These are phyloP conservation scores for Ophion costatus DNA, from an alignment of 2,888 invertebrate species.

Conservation along the genomic window DNA sequence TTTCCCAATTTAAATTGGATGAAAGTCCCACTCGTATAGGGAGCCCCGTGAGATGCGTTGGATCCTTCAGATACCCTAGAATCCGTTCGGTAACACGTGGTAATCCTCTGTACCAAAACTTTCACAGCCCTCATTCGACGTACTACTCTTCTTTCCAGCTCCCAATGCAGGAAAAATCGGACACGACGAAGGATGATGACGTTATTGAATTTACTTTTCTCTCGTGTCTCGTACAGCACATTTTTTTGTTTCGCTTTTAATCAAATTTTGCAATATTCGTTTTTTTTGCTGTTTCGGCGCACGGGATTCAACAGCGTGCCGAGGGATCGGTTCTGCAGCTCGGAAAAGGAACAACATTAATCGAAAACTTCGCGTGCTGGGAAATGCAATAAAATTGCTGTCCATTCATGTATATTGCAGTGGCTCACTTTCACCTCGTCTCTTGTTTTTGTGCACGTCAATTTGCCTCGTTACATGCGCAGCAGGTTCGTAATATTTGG, in stretches of 20 bases:
- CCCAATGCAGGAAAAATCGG: not conserved
- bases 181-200: constrained; percentile 4
- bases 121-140: not conserved
- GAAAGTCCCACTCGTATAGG: not conserved
- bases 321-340: not conserved
- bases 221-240: not conserved
- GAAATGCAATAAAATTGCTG: not conserved
- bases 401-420: constrained; percentile 10
- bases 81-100: no score
- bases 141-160: not conserved
- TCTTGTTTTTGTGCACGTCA: not conserved
- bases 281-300: not conserved
- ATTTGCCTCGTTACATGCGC: not conserved
- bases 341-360: not conserved
- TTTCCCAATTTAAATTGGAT: not conserved
- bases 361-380: not conserved
- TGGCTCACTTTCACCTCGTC: not conserved
- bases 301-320: not conserved
- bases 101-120: not conserved
- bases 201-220: constrained; percentile 26
- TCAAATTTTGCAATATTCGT: constrained; percentile 15
- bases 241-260: not conserved
- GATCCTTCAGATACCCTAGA: not conserved
- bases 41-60: no score
- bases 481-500: not conserved